These are phyloP conservation scores for Halcyon badia DNA, from an alignment of 2,797 vertebrate genomes.

Conservation along the genomic window DNA sequence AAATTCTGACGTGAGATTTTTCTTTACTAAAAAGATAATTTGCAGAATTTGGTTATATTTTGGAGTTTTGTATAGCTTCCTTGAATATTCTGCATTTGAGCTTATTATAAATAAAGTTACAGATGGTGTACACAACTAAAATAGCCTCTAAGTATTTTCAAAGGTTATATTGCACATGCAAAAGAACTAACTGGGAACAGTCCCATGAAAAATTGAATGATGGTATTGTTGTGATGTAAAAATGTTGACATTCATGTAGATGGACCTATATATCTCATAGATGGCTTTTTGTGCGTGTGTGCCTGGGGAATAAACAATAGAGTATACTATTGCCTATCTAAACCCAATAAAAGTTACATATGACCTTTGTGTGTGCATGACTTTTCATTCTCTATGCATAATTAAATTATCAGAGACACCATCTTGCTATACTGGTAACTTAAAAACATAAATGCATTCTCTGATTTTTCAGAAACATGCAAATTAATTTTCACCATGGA, in stretches of 20 bases:
- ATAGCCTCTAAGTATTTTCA: neutral
- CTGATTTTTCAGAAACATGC: neutral
- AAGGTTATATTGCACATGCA: neutral
- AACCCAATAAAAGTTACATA: neutral
- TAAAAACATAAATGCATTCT: neutral
- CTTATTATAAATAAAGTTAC: neutral
- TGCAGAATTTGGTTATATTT: neutral
- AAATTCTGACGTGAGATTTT: neutral
- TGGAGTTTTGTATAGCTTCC: neutral
- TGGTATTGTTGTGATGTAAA: neutral
- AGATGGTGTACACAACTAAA: neutral
- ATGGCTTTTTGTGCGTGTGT: neutral
- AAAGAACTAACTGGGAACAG: neutral
- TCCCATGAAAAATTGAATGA: neutral
- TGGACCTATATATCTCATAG: neutral
- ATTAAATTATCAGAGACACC: neutral
- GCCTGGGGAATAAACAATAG: neutral
- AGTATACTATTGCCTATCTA: neutral
- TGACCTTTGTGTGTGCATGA: fast-evolving
- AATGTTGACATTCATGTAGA: neutral
- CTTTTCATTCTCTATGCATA: neutral
- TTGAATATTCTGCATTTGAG: neutral
- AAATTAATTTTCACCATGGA: neutral
- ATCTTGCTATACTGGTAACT: neutral
- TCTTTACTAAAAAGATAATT: neutral